Conservation (phyloP, 2,888 invertebrate genomes). For the Amblyjoppa proteus region DNA sequence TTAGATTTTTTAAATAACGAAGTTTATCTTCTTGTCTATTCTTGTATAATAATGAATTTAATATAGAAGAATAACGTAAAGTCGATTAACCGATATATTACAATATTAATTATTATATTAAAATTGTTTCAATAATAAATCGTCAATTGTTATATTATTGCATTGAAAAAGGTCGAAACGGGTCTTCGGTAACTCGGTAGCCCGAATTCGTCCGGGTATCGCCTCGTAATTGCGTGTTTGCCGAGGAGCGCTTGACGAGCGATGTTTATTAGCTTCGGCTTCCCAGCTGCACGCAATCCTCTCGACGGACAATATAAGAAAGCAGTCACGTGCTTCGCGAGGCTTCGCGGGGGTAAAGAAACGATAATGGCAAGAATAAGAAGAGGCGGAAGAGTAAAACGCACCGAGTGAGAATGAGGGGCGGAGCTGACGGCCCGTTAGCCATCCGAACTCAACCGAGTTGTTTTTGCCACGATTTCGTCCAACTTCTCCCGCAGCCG, state of each 20-base stretch:
- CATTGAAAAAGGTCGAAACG: too few species aligned
- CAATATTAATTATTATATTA: too few species aligned
- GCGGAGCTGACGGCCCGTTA: conserved; percentile 22
- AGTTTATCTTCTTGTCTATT: too few species aligned
- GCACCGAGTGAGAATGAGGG: conserved; percentile 36
- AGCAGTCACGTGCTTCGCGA: conserved; percentile 1
- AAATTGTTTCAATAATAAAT: too few species aligned
- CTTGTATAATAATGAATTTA: too few species aligned
- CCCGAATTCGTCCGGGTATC: not conserved
- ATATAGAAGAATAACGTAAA: too few species aligned
- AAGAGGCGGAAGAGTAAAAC: conserved; percentile 2
- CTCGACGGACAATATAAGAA: conserved; percentile 15
- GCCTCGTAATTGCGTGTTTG: conserved; percentile 75
- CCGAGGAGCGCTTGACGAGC: conserved; percentile 68
- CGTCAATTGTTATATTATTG: too few species aligned
- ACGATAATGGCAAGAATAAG: conserved; percentile 15
- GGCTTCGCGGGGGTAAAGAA: conserved; percentile 1
- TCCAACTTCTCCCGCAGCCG: conserved; percentile 15
- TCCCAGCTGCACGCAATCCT: conserved; percentile 46
- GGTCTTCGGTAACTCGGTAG: conserved; percentile 6
- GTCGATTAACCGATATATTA: too few species aligned
- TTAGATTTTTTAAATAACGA: too few species aligned
- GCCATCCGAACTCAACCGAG: not conserved
- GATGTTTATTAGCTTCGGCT: conserved; percentile 81
- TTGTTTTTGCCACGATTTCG: conserved; percentile 48